Base-by-base conservation (phyloP, 2,797 vertebrate genomes). In the Smutsia gigantea region DNA sequence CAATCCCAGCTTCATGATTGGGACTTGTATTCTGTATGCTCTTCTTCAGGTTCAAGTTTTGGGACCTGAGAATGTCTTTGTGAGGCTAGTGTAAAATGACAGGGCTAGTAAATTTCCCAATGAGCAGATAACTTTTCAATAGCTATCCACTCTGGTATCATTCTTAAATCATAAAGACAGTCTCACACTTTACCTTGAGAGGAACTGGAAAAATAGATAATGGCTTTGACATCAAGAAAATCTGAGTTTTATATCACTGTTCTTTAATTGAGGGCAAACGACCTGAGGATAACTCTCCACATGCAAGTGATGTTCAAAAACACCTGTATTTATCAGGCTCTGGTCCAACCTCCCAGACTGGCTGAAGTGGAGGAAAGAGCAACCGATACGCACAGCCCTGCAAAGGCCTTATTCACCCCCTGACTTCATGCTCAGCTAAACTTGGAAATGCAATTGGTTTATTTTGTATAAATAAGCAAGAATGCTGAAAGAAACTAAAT, bases 401-500 rank as follows among this genome's bases (percentile, higher is more conserved):
- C 29, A 29, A 5, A 96, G 51, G 7, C 86, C 88, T 90, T 91
- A 92, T 97, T 98, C 93, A 97, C 53, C 42, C 97, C 68, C 27
- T 97, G 64, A 78, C 96, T 98, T 97, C 94, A 97, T 64, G 78
- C 74, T 94, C 53, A 97, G 93, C 87, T 98, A 95, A 97, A 95
- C 95, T 98, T 97, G 97, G 97, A 98, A 97, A 94, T 59, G 96
- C 97, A 97, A 64, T 97, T 97, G 96, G 94, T 97, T 98, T 98
- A 95, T 98, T 98, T 97, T 98, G 96, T 97, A 97, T 97, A 98
- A 98, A 98, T 98, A 98, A 98, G 98, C 96, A 95, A 72, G 94
- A 98, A 98, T 97, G 94, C 90, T 98, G 96, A 96, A 97, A 98
- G 98, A 97, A 98, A 96, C 97, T 97, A 98, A 98, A 98, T 98